phyloP scores from a whole-genome alignment of 2,113 vertebrate genomes.

The Elephas maximus region DNA sequence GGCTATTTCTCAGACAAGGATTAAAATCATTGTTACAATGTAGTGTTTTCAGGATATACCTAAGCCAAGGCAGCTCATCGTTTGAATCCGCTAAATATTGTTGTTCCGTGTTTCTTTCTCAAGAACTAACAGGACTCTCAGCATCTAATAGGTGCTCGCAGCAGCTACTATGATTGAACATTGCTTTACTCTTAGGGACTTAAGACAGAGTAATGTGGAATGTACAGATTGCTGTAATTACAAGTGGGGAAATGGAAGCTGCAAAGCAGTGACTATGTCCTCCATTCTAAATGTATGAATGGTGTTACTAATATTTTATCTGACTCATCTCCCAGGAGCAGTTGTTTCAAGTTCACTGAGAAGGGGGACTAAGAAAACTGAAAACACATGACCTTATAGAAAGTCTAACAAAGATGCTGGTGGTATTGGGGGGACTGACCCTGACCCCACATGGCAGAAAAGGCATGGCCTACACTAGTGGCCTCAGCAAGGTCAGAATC shows the following conservation, averaged over 20 bases:
- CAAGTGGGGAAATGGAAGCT: background rate
- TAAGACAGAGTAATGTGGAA: background rate
- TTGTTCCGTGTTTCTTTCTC: background rate
- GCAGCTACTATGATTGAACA: background rate
- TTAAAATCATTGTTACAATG: constrained; percentile 16
- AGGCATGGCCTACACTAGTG: background rate
- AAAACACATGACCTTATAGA: background rate
- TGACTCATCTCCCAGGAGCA: background rate
- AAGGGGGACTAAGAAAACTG: background rate
- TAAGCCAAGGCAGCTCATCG: constrained; percentile 26
- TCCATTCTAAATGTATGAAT: background rate
- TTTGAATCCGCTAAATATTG: background rate
- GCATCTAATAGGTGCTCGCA: background rate
- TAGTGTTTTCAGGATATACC: background rate
- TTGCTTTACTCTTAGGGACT: background rate
- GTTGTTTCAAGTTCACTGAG: background rate
- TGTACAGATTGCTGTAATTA: constrained; percentile 1
- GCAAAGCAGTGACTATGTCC: background rate
- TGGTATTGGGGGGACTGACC: background rate
- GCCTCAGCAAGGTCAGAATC: background rate
- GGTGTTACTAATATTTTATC: background rate
- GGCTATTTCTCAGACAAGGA: constrained; percentile 51
- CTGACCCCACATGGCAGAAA: background rate
- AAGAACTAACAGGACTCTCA: background rate
- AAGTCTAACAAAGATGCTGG: background rate